These are phyloP conservation scores for Anthophora plumipes DNA, from an alignment of 2,888 invertebrate species.

Conservation along the genomic window DNA sequence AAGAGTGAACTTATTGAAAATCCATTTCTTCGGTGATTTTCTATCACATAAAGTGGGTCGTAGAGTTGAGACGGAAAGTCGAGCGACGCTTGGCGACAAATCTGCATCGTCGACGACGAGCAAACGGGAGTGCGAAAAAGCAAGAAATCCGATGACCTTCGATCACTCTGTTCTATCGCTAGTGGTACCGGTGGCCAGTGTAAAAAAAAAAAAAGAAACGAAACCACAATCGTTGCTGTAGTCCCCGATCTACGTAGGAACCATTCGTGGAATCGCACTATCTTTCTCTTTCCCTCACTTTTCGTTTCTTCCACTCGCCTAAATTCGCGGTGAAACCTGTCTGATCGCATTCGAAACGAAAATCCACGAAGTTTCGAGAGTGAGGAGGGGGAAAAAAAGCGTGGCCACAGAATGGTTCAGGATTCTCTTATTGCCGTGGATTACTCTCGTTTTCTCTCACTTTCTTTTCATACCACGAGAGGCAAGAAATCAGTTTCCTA, in stretches of 20 bases:
- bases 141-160: slow-evolving; percentile 66
- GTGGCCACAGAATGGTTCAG: slow-evolving; percentile 4
- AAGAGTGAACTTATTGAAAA: slow-evolving; percentile 42
- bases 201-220: slow-evolving; percentile 64
- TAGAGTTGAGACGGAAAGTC: slow-evolving; percentile 46
- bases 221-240: slow-evolving; percentile 63
- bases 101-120: slow-evolving; percentile 50
- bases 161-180: slow-evolving; percentile 48
- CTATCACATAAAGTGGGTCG: slow-evolving; percentile 54
- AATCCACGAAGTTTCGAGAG: neutral
- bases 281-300: neutral
- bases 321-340: slow-evolving; percentile 41
- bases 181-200: slow-evolving; percentile 57
- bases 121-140: slow-evolving; percentile 62
- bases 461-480: neutral
- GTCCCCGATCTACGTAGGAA: slow-evolving; percentile 55
- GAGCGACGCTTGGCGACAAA: slow-evolving; percentile 54
- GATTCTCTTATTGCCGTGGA: too few species aligned
- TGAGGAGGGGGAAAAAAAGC: slow-evolving; percentile 7
- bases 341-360: neutral
- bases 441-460: slow-evolving; percentile 37
- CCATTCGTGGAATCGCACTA: slow-evolving; percentile 37
- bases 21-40: slow-evolving; percentile 63
- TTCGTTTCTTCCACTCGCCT: slow-evolving; percentile 10
- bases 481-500: slow-evolving; percentile 3